These are phyloP conservation scores for Lepeophtheirus nordmannii DNA, from an alignment of 2,888 invertebrate species.

Conservation along the genomic window DNA sequence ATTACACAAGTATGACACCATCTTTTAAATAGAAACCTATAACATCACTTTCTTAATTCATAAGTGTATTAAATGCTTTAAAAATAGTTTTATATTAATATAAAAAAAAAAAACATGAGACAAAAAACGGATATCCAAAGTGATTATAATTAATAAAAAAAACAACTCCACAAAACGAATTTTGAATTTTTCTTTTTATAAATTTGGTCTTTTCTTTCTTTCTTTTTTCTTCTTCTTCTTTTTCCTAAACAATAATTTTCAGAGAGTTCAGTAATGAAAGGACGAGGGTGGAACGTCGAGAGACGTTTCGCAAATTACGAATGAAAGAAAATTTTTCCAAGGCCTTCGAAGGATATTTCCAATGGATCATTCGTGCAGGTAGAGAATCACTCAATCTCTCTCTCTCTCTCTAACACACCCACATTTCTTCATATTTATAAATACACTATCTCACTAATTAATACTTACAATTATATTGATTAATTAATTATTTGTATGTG, in stretches of 20 bases:
- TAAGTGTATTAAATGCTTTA: too few relatives aligned
- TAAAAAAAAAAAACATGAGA: too few relatives aligned
- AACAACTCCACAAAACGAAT: too few relatives aligned
- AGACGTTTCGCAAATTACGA: conserved; percentile 39
- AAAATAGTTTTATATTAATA: too few relatives aligned
- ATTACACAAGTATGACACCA: too few relatives aligned
- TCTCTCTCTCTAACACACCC: conserved; percentile 9
- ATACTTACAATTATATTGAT: not conserved
- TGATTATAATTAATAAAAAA: not conserved
- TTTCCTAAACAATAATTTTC: conserved; percentile 24
- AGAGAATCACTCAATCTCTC: conserved; percentile 29
- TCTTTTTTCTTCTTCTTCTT: not conserved
- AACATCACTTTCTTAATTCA: too few relatives aligned
- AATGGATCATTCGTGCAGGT: conserved; percentile 93
- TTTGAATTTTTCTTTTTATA: too few relatives aligned
- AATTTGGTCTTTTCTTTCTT: not conserved
- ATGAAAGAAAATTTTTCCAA: conserved; percentile 38
- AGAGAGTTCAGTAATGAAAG: conserved; percentile 42
- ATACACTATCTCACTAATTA: not conserved
- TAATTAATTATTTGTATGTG: too few relatives aligned
- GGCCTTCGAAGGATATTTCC: conserved; percentile 40
- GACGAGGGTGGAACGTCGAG: conserved; percentile 39
- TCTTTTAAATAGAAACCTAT: too few relatives aligned
- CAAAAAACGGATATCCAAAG: not conserved
- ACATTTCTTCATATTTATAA: not conserved